phyloP scores from a whole-genome alignment of 2,113 vertebrate genomes.

The Panthera uncia region DNA sequence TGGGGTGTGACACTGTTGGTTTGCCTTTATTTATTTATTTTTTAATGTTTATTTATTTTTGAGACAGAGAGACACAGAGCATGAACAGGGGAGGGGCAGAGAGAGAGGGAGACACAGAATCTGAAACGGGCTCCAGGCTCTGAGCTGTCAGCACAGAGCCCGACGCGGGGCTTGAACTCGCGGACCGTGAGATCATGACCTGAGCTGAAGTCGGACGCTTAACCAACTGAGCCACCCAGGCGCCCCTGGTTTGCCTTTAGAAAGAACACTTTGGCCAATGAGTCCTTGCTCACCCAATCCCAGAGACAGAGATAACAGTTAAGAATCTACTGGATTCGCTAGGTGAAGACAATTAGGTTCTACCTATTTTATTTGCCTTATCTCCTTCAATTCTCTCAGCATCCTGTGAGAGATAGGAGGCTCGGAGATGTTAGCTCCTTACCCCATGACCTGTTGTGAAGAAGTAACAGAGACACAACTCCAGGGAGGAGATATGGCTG shows the following conservation, averaged over 20 bases:
- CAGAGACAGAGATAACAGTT: not conserved
- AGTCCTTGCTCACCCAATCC: not conserved
- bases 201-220: no score
- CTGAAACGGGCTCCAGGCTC: no score
- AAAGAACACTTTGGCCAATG: not conserved
- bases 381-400: not conserved
- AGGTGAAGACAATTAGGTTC: not conserved
- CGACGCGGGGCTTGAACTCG: no score
- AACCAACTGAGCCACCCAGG: no score
- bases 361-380: not conserved
- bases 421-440: not conserved
- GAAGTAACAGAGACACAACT: not conserved
- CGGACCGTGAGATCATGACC: no score
- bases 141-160: no score
- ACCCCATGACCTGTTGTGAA: not conserved
- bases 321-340: not conserved
- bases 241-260: not conserved
- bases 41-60: no score
- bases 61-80: no score
- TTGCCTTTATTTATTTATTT: not conserved
- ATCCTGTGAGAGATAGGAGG: not conserved
- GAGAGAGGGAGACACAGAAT: no score
- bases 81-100: no score
- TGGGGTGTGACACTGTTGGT: not conserved
- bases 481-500: not conserved